Base-by-base conservation (phyloP, 2,888 invertebrate genomes). In the Zaprionus bogoriensis region DNA sequence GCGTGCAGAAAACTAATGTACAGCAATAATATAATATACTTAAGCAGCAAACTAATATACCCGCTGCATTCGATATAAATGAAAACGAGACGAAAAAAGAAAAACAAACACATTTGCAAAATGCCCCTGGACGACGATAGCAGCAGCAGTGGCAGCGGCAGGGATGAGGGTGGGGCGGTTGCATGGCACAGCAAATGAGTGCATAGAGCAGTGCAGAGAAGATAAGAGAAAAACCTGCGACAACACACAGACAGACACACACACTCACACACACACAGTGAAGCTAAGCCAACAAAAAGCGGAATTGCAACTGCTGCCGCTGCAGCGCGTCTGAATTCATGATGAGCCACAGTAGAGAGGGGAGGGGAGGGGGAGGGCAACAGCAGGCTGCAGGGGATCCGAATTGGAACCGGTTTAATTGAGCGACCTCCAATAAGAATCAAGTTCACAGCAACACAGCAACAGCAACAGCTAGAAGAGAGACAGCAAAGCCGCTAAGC, bases 371-470 rank as follows among this genome's bases (percentile, higher is more conserved):
- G 50, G 14, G 47, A 27, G 20, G 19, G 19, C 3, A 3, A 9
- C 36, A 10, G 30, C 36, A 14, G 5, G 9, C 36, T 2, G 23
- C n/a, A 12, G 19, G 17, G 42, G 20, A 45, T 39, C 7, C 22
- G 22, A 39, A 38, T 17, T 36, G 54, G 67, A 84, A 87, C 87
- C 82, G 85, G 82, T 87, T 82, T 84, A 80, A 87, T 87, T 82
- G 70, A 87, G 66, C 76, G 72, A 73, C 85, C 81, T 71, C 86
- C 82, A 82, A 82, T 82, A 68, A 67, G 78, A 82, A 87, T 81
- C 87, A 82, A 82, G 87, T 87, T 82, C 81, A 83, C 58, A 61
- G 66, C 61, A 62, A 50, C 58, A 65, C n/a, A n/a, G n/a, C n/a
- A n/a, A n/a, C n/a, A n/a, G n/a, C n/a, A n/a, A n/a, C n/a, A n/a